Percentiles rank a stretch among this genome's conserved stretches.
phyloP scores from a whole-genome alignment of 2,113 vertebrate genomes.

The Pagrus major region DNA sequence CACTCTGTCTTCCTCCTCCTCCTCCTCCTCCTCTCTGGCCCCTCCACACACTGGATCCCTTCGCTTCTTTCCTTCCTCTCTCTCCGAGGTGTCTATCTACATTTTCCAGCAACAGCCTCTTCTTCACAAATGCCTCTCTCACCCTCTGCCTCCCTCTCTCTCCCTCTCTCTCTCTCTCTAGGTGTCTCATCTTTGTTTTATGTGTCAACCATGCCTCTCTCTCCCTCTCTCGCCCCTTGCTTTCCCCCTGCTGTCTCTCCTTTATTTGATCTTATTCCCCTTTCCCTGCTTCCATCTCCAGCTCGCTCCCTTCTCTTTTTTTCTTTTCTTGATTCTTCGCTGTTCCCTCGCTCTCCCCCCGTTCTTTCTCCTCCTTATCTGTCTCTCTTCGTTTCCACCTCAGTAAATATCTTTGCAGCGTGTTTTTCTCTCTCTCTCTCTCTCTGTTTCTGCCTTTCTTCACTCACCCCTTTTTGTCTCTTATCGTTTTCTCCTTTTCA shows the following conservation, averaged over 20 bases:
- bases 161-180: conserved; percentile 32
- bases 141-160: conserved; percentile 20
- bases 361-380: conserved; percentile 18
- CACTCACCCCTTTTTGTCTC: neutral
- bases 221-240: conserved; percentile 27
- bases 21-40: conserved; percentile 44
- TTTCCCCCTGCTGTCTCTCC: conserved; percentile 41
- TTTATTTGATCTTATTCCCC: conserved; percentile 66
- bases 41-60: conserved; percentile 52
- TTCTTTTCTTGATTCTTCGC: conserved; percentile 20
- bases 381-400: conserved; percentile 25
- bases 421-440: conserved; percentile 5
- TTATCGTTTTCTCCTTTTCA: neutral
- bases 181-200: conserved; percentile 73
- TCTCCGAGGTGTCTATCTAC: conserved; percentile 70
- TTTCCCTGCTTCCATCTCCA: conserved; percentile 44
- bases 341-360: neutral
- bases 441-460: conserved; percentile 17
- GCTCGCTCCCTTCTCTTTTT: conserved; percentile 7
- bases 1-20: conserved; percentile 25
- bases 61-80: conserved; percentile 51
- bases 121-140: conserved; percentile 24
- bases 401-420: conserved; percentile 30
- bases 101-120: conserved; percentile 70
- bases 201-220: conserved; percentile 61